Evolutionary conservation across 2,888 invertebrate species (phyloP), one percentile per base, ranked within the genome.

Genomic region (Apamea anceps): DNA sequence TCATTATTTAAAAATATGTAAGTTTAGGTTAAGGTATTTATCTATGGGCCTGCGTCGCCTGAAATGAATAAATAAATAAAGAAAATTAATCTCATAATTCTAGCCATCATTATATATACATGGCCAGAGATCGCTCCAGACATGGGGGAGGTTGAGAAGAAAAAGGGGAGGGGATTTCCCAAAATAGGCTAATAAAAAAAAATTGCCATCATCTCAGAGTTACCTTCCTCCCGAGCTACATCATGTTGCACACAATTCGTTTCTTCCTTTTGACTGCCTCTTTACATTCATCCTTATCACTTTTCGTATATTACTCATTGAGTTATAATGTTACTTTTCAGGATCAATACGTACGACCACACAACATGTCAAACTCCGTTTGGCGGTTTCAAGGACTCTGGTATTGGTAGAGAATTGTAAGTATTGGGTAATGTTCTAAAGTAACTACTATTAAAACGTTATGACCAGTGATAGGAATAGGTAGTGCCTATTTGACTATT

Each of bases 371-470:
- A 99, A 94, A 98, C 98, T 73, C 99, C 99, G 5, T 99, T 99
- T 92, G 99, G 99, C 45, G 99, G 99, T 67, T 99, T 97, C 94
- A 99, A 99, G 92, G 97, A 98, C 89, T 99, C 99, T 37, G 99
- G 99, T 75, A 97, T 98, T 85, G 99, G 99, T 25, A 97, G 99
- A 90, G 99, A 99, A 95, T 92, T 98, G 97, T 97, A 94, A 96
- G 97, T 95, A 87, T 73, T 15, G 10, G 4, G 25, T 63, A 0
- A 54, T 48, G n/a, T 28, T 18, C 5, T 32, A 10, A 15, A 57
- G 10, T 62, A 37, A 28, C 21, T 28, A 42, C 25, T 51, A 5
- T 32, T 1, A 13, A 32, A 48, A 37, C 0, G 48, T n/a, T 37
- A n/a, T 10, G 12, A 7, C 12, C 32, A 32, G 32, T 32, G 32